Percentiles rank a stretch among this genome's conserved stretches.
These are phyloP conservation scores for Leptobrachium ailaonicum DNA, from an alignment of 2,113 vertebrate species.

Conservation along the genomic window DNA sequence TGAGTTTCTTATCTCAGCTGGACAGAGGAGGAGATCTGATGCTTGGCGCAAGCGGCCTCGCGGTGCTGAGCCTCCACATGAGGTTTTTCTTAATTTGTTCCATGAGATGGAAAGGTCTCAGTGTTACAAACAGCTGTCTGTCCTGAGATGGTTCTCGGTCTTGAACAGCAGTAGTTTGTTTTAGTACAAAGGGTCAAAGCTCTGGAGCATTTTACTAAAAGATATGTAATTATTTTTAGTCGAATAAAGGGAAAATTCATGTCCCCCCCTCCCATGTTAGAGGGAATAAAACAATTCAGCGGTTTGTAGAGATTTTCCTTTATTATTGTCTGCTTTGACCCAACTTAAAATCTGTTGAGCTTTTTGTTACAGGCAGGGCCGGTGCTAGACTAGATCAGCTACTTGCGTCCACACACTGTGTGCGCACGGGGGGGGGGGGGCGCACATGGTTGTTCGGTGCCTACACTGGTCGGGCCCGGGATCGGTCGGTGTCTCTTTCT, in stretches of 20 bases:
- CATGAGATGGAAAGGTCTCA: not conserved
- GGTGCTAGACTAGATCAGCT: too few relatives aligned
- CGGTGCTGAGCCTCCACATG: slow-evolving; percentile 2
- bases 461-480: too few relatives aligned
- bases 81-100: not conserved
- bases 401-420: too few relatives aligned
- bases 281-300: too few relatives aligned
- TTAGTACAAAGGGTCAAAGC: slow-evolving; percentile 40
- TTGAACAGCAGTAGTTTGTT: slow-evolving; percentile 38
- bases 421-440: too few relatives aligned
- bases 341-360: too few relatives aligned
- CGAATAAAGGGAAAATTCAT: slow-evolving; percentile 1
- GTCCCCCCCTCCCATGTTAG: too few relatives aligned
- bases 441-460: too few relatives aligned
- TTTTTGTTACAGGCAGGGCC: too few relatives aligned
- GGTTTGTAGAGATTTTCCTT: too few relatives aligned
- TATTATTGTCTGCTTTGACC: too few relatives aligned
- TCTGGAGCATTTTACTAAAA: not conserved
- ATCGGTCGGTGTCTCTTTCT: too few relatives aligned
- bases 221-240: slow-evolving; percentile 13
- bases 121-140: slow-evolving; percentile 24
- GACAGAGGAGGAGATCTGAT: slow-evolving; percentile 5
- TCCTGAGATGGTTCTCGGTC: slow-evolving; percentile 21
- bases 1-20: slow-evolving; percentile 30
- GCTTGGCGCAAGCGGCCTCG: not conserved